These are phyloP conservation scores for Phalacrocorax pelagicus DNA, from an alignment of 2,113 vertebrate species.

Conservation along the genomic window DNA sequence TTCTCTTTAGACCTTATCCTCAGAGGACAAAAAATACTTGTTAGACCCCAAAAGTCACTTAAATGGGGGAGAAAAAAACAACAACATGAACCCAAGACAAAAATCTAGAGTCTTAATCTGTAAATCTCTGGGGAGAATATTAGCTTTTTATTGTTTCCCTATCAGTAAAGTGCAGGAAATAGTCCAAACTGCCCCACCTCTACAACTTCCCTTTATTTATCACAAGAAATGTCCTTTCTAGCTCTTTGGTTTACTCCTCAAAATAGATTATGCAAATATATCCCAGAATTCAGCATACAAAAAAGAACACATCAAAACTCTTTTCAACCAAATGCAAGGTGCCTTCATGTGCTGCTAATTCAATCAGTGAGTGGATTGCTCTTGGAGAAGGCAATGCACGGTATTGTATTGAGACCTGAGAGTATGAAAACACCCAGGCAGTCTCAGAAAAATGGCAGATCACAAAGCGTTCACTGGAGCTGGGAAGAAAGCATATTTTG, in stretches of 20 bases:
- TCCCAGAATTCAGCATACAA: not conserved
- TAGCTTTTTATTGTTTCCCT: conserved; percentile 34
- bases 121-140: not conserved
- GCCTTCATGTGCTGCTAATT: not conserved
- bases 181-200: not conserved
- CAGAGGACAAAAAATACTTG: not conserved
- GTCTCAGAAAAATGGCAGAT: not conserved
- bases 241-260: not conserved
- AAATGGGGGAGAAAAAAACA: not conserved
- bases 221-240: not conserved
- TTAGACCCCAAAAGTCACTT: not conserved
- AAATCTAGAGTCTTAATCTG: not conserved
- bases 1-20: not conserved
- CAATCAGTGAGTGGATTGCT: not conserved
- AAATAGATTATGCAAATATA: not conserved
- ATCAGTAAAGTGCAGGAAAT: conserved; percentile 19
- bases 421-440: not conserved
- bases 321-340: not conserved
- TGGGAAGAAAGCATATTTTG: not conserved
- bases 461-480: not conserved
- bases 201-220: conserved; percentile 26
- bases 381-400: rapidly evolving
- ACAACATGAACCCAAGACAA: not conserved
- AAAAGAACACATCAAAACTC: not conserved
- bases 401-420: not conserved